A percentile compares a stretch with the other conserved stretches of the same genome.
Conservation (phyloP, 2,113 vertebrate genomes). For the Orcinus orca region DNA sequence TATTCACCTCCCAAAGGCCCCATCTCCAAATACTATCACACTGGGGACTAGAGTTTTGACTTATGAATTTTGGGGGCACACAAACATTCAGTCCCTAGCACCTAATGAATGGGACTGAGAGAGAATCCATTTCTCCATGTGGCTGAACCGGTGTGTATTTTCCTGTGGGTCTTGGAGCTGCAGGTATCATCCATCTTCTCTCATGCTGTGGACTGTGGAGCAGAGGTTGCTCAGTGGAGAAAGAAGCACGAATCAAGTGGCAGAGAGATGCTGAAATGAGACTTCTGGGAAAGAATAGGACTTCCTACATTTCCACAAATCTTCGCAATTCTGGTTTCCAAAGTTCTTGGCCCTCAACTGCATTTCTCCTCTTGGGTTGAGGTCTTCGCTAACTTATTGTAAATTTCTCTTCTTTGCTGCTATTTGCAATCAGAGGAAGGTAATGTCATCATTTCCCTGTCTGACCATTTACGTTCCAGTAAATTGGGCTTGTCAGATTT, state of each 20-base stretch:
- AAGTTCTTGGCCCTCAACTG: not conserved
- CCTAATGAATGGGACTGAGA: not conserved
- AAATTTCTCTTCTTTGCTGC: not conserved
- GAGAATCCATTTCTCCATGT: not conserved
- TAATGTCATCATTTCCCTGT: not conserved
- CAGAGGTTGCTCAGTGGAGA: not conserved
- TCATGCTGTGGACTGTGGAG: not conserved
- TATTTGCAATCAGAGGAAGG: not conserved
- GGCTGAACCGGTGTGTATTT: not conserved
- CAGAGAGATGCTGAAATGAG: not conserved
- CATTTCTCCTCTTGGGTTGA: not conserved
- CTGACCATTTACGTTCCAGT: not conserved
- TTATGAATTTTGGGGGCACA: not conserved
- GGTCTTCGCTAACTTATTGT: not conserved
- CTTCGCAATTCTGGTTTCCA: not conserved
- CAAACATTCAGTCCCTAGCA: not conserved
- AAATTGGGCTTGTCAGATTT: not conserved
- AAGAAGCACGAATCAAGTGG: not conserved
- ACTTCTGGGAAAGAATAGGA: not conserved
- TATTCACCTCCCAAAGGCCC: not conserved
- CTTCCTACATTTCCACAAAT: not conserved
- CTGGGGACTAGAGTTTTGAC: not conserved
- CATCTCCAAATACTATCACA: not conserved
- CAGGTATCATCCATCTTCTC: accelerated
- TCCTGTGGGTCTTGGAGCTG: not conserved